phyloP scores from a whole-genome alignment of 2,113 vertebrate genomes.

The Scartelaos histophorus region DNA sequence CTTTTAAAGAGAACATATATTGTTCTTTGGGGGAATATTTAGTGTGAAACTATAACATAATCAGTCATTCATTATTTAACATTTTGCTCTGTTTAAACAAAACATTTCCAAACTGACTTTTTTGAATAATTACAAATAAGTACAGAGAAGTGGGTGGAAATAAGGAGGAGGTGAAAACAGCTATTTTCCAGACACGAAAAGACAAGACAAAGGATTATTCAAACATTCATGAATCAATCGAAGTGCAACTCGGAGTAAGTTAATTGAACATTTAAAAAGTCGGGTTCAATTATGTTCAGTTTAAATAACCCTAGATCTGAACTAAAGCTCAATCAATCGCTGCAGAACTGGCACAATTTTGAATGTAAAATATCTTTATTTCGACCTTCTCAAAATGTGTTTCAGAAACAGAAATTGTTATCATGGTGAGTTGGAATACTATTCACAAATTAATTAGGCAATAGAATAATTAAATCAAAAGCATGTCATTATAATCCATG shows the following conservation, averaged over 20 bases:
- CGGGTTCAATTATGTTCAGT: neutral
- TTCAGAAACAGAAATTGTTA: constrained; percentile 70
- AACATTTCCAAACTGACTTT: too few relatives aligned
- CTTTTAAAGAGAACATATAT: too few relatives aligned
- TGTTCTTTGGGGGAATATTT: too few relatives aligned
- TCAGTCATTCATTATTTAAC: too few relatives aligned
- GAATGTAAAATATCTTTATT: constrained; percentile 78
- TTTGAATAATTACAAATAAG: too few relatives aligned
- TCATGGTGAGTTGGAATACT: constrained; percentile 65
- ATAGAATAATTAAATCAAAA: constrained; percentile 57
- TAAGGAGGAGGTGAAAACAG: too few relatives aligned
- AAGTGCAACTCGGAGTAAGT: neutral
- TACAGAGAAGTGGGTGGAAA: too few relatives aligned
- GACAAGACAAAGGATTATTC: neutral
- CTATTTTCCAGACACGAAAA: neutral
- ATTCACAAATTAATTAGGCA: constrained; percentile 69
- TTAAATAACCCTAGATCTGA: neutral
- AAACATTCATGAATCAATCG: neutral
- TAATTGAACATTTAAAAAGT: neutral
- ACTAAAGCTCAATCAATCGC: neutral
- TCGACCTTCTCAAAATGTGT: constrained; percentile 73
- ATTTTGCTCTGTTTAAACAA: too few relatives aligned
- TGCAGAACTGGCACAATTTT: constrained; percentile 25
- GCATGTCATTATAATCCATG: constrained; percentile 54
- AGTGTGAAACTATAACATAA: too few relatives aligned